Percentiles rank a stretch among this genome's conserved stretches.
These are phyloP conservation scores for Hypsibius dujardini DNA, from an alignment of 1,140 invertebrate species.

Conservation along the genomic window DNA sequence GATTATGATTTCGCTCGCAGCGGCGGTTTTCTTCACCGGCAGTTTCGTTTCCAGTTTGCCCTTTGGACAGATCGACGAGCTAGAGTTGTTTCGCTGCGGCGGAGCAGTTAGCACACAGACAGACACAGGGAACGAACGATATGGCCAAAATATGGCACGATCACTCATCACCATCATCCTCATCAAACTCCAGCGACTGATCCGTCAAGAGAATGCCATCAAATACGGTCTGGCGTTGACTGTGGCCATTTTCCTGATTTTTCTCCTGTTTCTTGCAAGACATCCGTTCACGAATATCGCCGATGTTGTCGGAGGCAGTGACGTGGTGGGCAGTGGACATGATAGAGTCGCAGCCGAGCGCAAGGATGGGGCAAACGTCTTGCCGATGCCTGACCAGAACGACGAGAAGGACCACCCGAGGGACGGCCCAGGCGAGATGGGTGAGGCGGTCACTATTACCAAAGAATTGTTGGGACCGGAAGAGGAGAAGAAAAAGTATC, in stretches of 20 bases:
- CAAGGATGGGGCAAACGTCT: neutral
- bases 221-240: neutral
- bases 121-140: too few species aligned
- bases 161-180: too few species aligned
- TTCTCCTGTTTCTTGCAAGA: too few species aligned
- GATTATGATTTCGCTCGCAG: too few species aligned
- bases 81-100: too few species aligned
- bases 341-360: neutral
- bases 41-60: too few species aligned
- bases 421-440: neutral
- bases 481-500: neutral
- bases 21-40: too few species aligned
- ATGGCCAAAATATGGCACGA: too few species aligned
- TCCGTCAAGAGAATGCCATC: neutral
- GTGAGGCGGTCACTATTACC: neutral
- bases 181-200: neutral
- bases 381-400: neutral
- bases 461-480: neutral
- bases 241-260: neutral
- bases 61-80: too few species aligned
- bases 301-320: too few species aligned
- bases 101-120: too few species aligned
- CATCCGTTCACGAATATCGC: too few species aligned
- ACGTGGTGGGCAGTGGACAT: neutral
- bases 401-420: neutral